Evolutionary conservation across 2,797 vertebrate genomes (phyloP).

Genomic region (Apogon talboti): DNA sequence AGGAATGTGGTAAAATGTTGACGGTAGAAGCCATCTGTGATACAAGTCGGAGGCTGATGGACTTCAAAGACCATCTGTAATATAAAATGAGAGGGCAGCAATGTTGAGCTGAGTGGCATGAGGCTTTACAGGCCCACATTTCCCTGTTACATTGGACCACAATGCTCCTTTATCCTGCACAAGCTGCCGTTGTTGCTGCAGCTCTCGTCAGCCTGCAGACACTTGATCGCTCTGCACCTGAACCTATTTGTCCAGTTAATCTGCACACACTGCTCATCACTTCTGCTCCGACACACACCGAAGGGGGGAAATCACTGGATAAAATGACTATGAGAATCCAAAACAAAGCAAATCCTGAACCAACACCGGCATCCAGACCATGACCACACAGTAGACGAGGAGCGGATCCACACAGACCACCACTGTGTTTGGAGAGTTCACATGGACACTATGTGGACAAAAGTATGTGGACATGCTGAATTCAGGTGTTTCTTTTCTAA

Average conservation of each 20-base stretch:
- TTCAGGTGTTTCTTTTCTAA: too few relatives aligned
- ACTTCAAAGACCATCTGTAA: conserved; percentile 44
- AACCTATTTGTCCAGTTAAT: conserved; percentile 64
- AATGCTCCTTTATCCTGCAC: conserved; percentile 54
- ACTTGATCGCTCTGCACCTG: conserved; percentile 64
- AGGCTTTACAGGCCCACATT: conserved; percentile 20
- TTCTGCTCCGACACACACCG: conserved; percentile 3
- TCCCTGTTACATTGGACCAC: conserved; percentile 34
- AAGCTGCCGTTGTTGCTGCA: conserved; percentile 44
- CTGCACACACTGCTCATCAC: conserved; percentile 36
- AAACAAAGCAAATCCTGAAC: conserved; percentile 4
- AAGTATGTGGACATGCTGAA: too few relatives aligned
- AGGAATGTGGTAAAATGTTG: not conserved
- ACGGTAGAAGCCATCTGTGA: conserved; percentile 1
- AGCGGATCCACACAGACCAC: too few relatives aligned
- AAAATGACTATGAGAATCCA: conserved; percentile 5
- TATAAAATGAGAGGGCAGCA: conserved; percentile 23
- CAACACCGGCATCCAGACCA: conserved; percentile 1
- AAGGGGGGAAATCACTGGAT: not conserved
- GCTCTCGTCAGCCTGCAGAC: conserved; percentile 43
- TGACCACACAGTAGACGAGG: not conserved
- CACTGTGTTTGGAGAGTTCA: too few relatives aligned
- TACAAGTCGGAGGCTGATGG: conserved; percentile 26
- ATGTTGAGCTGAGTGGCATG: conserved; percentile 37
- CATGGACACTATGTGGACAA: too few relatives aligned